Percentiles rank a stretch among this genome's conserved stretches.
Conservation (phyloP, 2,888 invertebrate species). For the Sialis lutaria region DNA sequence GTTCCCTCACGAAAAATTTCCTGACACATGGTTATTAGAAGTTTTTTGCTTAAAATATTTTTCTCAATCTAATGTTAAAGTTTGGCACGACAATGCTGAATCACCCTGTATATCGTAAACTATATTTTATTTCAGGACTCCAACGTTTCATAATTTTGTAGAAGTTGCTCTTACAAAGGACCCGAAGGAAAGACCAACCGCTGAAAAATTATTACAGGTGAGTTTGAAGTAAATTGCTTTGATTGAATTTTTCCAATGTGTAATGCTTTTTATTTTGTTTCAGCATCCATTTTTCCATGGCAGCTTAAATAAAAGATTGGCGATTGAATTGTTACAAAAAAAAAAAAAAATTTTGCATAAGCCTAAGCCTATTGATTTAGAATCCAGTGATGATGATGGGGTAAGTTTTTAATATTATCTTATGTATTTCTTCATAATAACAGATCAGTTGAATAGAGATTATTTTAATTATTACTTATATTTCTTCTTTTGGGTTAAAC, state of each 20-base stretch:
- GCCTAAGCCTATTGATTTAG: slow-evolving; percentile 54
- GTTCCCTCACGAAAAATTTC: too few relatives aligned
- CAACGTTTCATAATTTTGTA: slow-evolving; percentile 89
- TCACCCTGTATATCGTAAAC: not conserved
- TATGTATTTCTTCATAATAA: not conserved
- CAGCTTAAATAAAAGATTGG: slow-evolving; percentile 79
- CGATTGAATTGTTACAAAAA: slow-evolving; percentile 85
- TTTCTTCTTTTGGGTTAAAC: too few relatives aligned
- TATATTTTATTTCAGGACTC: slow-evolving; percentile 35
- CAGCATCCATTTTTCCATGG: slow-evolving; percentile 88
- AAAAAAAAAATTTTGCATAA: slow-evolving; percentile 50
- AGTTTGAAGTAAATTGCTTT: too few relatives aligned
- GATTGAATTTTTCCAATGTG: not conserved
- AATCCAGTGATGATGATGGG: slow-evolving; percentile 80
- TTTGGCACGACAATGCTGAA: too few relatives aligned
- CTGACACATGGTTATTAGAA: too few relatives aligned
- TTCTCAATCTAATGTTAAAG: too few relatives aligned
- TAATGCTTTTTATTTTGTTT: slow-evolving; percentile 2
- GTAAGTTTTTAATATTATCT: slow-evolving; percentile 28
- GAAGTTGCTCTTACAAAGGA: slow-evolving; percentile 94
- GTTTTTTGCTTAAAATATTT: too few relatives aligned
- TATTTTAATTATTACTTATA: too few relatives aligned
- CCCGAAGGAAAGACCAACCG: slow-evolving; percentile 95
- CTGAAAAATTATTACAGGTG: too few relatives aligned
- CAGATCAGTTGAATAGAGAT: not conserved